phyloP scores from a whole-genome alignment of 1,140 invertebrate species.

The Pseudomyrmex dendroicus region DNA sequence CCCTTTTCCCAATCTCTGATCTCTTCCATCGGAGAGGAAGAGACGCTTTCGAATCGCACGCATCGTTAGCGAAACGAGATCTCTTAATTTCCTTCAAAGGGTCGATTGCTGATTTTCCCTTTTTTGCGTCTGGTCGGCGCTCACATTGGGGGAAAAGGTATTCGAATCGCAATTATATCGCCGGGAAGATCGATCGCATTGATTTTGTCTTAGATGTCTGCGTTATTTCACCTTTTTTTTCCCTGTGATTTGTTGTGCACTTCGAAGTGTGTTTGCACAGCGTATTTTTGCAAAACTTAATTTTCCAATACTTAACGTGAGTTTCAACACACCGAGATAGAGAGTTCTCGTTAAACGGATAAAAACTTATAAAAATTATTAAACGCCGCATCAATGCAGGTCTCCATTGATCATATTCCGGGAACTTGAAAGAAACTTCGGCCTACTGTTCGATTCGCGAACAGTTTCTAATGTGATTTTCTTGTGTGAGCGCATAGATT shows the following conservation, averaged over 20 bases:
- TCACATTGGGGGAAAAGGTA: background rate
- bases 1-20: conserved; percentile 25
- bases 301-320: no score
- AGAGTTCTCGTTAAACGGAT: no score
- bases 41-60: conserved; percentile 59
- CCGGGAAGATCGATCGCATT: background rate
- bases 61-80: conserved; percentile 64
- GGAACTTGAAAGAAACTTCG: conserved; percentile 16
- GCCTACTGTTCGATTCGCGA: conserved; percentile 24
- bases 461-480: background rate
- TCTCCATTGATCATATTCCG: no score
- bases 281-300: no score
- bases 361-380: no score
- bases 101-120: conserved; percentile 26
- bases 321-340: no score
- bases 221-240: background rate
- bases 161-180: conserved; percentile 19
- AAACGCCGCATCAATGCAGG: no score
- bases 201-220: background rate
- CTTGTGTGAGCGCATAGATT: background rate
- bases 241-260: no score
- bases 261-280: no score
- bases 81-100: conserved; percentile 42
- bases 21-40: conserved; percentile 27
- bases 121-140: background rate